These are phyloP conservation scores for Scylla paramamosain DNA, from an alignment of 1,140 invertebrate genomes.

Conservation along the genomic window DNA sequence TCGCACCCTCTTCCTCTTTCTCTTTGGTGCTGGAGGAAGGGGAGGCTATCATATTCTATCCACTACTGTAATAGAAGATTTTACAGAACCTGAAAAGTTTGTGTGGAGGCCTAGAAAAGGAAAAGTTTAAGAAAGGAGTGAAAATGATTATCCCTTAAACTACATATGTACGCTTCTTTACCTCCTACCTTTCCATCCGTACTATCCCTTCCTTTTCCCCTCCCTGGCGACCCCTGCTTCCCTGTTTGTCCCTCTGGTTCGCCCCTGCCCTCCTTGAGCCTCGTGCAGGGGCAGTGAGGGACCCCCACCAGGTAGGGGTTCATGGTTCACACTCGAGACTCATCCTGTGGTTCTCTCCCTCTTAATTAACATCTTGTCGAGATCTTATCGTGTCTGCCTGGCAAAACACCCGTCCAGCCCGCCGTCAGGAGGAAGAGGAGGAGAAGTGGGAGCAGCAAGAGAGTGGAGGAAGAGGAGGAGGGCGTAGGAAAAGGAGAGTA, in stretches of 20 bases:
- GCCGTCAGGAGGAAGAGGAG: constrained; percentile 5
- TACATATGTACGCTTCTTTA: too few species aligned
- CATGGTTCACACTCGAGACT: not conserved
- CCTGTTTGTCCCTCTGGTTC: not conserved
- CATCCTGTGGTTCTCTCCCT: constrained; percentile 17
- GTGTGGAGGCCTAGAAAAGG: too few species aligned
- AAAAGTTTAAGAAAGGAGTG: too few species aligned
- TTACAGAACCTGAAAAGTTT: too few species aligned
- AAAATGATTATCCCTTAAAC: too few species aligned
- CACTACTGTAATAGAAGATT: too few species aligned
- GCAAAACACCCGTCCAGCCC: constrained; percentile 9
- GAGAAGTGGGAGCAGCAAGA: not conserved
- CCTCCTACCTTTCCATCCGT: too few species aligned
- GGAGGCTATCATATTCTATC: too few species aligned
- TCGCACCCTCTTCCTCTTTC: too few species aligned
- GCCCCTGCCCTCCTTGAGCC: not conserved
- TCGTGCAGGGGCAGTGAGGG: not conserved
- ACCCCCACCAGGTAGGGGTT: not conserved
- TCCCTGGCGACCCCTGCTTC: not conserved
- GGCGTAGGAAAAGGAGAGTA: not conserved
- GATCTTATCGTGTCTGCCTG: constrained; percentile 10
- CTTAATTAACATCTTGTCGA: constrained; percentile 13
- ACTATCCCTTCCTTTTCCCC: too few species aligned
- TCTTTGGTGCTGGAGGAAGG: too few species aligned
- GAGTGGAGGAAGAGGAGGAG: not conserved